A percentile compares a stretch with the other conserved stretches of the same genome.
phyloP scores from a whole-genome alignment of 23 tunicate genomes.

The Phallusia fumigata region DNA sequence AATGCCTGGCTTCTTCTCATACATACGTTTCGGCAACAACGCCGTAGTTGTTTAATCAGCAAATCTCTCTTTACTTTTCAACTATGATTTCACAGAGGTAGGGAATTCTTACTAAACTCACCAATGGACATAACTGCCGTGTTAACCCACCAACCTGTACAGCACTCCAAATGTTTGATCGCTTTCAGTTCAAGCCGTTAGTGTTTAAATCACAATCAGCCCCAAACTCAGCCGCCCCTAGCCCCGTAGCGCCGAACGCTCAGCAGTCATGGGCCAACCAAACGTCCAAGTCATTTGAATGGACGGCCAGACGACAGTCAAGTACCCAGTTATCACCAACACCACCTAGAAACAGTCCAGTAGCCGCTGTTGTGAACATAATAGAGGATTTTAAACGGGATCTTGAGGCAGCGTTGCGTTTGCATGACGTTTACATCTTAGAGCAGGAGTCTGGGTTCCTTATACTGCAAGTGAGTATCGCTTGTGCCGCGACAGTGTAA shows the following conservation, averaged over 20 bases:
- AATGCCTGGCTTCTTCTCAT: no score
- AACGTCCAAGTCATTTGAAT: conserved; percentile 14
- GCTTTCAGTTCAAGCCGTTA: conserved; percentile 56
- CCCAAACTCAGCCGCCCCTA: conserved; percentile 26
- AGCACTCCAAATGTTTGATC: conserved; percentile 13
- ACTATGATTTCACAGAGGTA: background rate
- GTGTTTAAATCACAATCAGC: conserved; percentile 50
- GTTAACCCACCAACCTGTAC: no score
- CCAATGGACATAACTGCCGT: background rate
- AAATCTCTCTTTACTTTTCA: background rate
- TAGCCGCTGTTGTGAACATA: conserved; percentile 51
- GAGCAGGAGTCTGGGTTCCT: conserved; percentile 37
- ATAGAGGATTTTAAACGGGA: conserved; percentile 67
- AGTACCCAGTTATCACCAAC: conserved; percentile 17
- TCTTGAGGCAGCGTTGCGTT: conserved; percentile 48
- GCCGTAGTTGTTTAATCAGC: background rate
- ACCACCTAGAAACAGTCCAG: conserved; percentile 51
- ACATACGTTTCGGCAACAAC: no score
- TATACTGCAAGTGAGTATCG: conserved; percentile 53
- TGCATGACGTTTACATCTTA: conserved; percentile 63
- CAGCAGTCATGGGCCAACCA: background rate
- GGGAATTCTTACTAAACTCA: background rate
- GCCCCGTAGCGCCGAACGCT: conserved; percentile 27
- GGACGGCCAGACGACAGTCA: conserved; percentile 44
- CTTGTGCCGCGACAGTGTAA: no score